Evolutionary conservation across 2,888 invertebrate species (phyloP), one percentile per base, ranked within the genome.

Genomic region (Rotaria magnacalcarata): DNA sequence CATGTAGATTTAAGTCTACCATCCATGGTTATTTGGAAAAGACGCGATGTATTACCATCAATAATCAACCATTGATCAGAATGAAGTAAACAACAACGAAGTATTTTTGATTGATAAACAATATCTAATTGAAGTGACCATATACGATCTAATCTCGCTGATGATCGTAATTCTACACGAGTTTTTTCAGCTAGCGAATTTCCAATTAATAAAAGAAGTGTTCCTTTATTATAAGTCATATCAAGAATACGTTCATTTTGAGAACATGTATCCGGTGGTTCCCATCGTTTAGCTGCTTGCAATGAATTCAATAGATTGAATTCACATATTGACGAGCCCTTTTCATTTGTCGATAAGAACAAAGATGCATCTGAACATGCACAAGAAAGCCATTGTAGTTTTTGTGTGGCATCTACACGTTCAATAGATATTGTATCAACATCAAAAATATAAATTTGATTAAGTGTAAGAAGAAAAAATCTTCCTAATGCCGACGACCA

Each of bases 281-380:
- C 47, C 80, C 80, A 80, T 80, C 47, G 7, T 80, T 80, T 80
- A 24, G 47, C 80, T 7, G 47, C 8, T 47, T 80, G 47, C n/a
- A 80, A 47, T 24, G 80, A 80, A 47, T 47, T 43, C n/a, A 80
- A 80, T 47, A 80, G 11, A 80, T 47, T 80, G 14, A 80, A 80
- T 80, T 80, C 47, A 10, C 43, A 47, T n/a, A 80, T 80, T 6
- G 80, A 43, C 47, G 80, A 80, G n/a, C 80, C 80, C 10, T 47
- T 47, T 80, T 43, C 80, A 47, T 47, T 80, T n/a, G 80, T 80
- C 47, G 80, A 80, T 80, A 80, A 80, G 14, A 80, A 80, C 14
- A 80, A 80, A 41, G 80, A 47, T 43, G 80, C 19, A 24, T 80
- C 80, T 11, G 80, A 80, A 80, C 80, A 80, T 80, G 80, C 47